Conservation (phyloP, 2,113 vertebrate genomes). For the Peucedramus taeniatus region DNA sequence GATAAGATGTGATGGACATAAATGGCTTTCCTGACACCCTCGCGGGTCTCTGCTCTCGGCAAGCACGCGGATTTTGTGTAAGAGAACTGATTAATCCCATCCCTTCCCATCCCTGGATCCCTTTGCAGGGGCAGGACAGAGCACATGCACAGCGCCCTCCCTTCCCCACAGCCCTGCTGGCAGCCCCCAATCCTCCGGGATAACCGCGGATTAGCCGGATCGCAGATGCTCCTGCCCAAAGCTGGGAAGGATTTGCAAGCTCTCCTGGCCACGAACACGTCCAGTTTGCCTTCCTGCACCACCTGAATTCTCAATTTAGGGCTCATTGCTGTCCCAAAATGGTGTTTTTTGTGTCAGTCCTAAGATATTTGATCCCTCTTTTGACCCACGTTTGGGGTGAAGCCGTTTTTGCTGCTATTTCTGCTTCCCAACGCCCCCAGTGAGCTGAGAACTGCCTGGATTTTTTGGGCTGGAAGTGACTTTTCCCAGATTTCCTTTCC, state of each 20-base stretch:
- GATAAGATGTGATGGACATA: neutral
- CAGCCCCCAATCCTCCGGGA: neutral
- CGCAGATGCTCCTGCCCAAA: neutral
- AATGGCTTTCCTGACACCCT: neutral
- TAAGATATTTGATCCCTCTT: neutral
- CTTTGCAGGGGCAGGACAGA: neutral
- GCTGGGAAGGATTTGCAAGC: neutral
- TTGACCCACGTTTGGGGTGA: fast-evolving
- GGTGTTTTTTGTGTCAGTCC: fast-evolving
- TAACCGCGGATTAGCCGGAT: slow-evolving; percentile 11
- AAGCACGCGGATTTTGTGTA: neutral
- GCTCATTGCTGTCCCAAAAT: neutral
- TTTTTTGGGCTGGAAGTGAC: neutral
- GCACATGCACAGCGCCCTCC: neutral
- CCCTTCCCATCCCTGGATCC: neutral
- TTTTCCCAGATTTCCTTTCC: neutral
- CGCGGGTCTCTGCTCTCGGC: neutral
- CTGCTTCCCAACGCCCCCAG: neutral
- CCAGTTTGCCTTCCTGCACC: neutral
- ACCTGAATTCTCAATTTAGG: neutral
- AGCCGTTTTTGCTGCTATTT: neutral
- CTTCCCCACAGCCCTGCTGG: neutral
- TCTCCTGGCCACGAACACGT: neutral
- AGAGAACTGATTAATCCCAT: neutral
- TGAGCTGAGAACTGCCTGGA: neutral